Evolutionary conservation across 2,888 invertebrate genomes (phyloP), one percentile per base, ranked within the genome.

Genomic region (Parelbella ahira): DNA sequence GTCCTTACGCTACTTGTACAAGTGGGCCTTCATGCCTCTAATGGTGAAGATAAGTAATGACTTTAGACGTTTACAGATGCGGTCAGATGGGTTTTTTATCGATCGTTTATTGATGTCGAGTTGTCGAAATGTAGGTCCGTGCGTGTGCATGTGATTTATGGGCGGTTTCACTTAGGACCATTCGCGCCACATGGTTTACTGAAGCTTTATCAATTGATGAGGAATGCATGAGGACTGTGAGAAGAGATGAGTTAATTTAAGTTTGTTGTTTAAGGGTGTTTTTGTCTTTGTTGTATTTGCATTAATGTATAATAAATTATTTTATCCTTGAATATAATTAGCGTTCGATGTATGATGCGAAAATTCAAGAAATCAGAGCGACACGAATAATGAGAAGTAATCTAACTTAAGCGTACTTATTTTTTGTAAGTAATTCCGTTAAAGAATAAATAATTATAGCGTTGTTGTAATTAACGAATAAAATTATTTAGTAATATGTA

Each of bases 31-130:
- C 71, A 68, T 71, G 61, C 64, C 54, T 42, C 69, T 78, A 78
- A 78, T 79, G 76, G 68, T 66, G 15, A 53, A 65, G 76, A 77
- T 76, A 77, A 79, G 71, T 78, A 72, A 77, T 72, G 76, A 64
- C 58, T 60, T 53, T 47, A 58, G 62, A 61, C 49, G 54, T 58
- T 60, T 61, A 68, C 75, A 72, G 68, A 65, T 71, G 74, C 60
- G 60, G 59, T 54, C 59, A 50, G 55, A 54, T 53, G 47, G 49
- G 50, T 49, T 59, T 60, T 60, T 60, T 58, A 76, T 79, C 73
- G 73, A 76, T 70, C 60, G 57, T 65, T 64, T 71, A 75, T 76
- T 68, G 69, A 67, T 61, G 60, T 54, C 47, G 44, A 49, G 52
- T 58, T 66, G 65, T 70, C 65, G 66, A 63, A 58, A 56, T 63